Conservation (phyloP, 2,113 vertebrate genomes). For the Xiphophorus hellerii region DNA sequence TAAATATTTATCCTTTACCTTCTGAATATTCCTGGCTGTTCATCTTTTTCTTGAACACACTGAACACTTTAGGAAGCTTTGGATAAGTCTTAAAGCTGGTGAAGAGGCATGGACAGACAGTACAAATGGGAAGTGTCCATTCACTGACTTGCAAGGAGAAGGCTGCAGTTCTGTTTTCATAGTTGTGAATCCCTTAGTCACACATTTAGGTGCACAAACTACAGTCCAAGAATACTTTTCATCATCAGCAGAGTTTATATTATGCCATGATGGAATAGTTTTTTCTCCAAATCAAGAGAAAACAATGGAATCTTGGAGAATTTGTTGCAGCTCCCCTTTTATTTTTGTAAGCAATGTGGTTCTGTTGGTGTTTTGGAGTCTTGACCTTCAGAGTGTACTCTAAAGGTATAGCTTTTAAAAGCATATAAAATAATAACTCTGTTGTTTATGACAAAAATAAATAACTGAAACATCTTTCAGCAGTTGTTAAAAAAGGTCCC, state of each 20-base stretch:
- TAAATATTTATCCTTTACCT: neutral
- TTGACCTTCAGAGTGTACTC: too few relatives aligned
- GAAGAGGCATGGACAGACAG: neutral
- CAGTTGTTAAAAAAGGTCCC: constrained; percentile 78
- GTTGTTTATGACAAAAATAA: constrained; percentile 68
- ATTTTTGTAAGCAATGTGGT: too few relatives aligned
- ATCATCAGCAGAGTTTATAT: neutral
- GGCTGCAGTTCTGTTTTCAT: neutral
- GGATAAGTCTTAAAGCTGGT: neutral
- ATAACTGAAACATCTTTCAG: constrained; percentile 71
- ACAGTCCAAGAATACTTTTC: too few relatives aligned
- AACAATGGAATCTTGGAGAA: too few relatives aligned
- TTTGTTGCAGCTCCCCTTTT: too few relatives aligned
- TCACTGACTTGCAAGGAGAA: neutral
- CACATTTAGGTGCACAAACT: neutral
- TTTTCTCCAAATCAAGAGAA: too few relatives aligned
- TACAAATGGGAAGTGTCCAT: neutral
- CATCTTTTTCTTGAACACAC: neutral
- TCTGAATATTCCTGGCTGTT: neutral
- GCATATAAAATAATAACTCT: constrained; percentile 61
- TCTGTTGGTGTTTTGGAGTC: too few relatives aligned
- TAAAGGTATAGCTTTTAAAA: constrained; percentile 54
- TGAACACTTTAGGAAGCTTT: neutral
- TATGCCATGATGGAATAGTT: neutral
- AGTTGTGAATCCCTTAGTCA: neutral